Conservation (phyloP, 2,888 invertebrate species). For the Sialis fuliginosa region DNA sequence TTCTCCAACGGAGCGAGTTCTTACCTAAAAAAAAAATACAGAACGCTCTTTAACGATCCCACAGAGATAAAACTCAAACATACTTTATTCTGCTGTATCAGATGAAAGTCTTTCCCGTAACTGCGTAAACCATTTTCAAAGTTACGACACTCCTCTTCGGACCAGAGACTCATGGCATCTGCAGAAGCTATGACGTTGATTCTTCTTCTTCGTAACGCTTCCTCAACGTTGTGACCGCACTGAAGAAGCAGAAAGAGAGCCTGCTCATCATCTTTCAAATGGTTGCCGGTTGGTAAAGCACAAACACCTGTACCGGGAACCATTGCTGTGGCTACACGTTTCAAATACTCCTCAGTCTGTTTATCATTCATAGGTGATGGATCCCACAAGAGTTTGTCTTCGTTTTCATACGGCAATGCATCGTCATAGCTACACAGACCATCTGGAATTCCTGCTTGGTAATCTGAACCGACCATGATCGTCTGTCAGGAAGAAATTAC, state of each 20-base stretch:
- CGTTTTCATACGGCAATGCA: constrained; percentile 86
- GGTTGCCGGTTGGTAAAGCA: constrained; percentile 52
- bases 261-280: constrained; percentile 75
- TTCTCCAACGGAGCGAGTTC: constrained; percentile 89
- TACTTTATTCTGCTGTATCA: constrained; percentile 84
- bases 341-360: constrained; percentile 65
- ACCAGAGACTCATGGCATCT: constrained; percentile 78
- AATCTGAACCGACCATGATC: constrained; percentile 89
- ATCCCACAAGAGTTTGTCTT: constrained; percentile 89
- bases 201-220: constrained; percentile 66
- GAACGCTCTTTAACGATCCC: background rate
- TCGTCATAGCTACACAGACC: constrained; percentile 85
- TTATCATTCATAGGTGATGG: constrained; percentile 55
- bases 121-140: constrained; percentile 90
- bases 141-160: constrained; percentile 90
- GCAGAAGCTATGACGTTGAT: constrained; percentile 44
- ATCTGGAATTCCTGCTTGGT: constrained; percentile 86
- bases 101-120: constrained; percentile 91
- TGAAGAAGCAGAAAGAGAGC: constrained; percentile 79
- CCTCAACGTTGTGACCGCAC: constrained; percentile 89
- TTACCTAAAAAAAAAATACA: constrained; percentile 33
- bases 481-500: constrained; percentile 29
- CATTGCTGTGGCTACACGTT: constrained; percentile 28
- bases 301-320: constrained; percentile 22
- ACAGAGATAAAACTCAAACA: background rate